phyloP scores from a whole-genome alignment of 2,797 vertebrate genomes.

The Apogon hyalosoma region DNA sequence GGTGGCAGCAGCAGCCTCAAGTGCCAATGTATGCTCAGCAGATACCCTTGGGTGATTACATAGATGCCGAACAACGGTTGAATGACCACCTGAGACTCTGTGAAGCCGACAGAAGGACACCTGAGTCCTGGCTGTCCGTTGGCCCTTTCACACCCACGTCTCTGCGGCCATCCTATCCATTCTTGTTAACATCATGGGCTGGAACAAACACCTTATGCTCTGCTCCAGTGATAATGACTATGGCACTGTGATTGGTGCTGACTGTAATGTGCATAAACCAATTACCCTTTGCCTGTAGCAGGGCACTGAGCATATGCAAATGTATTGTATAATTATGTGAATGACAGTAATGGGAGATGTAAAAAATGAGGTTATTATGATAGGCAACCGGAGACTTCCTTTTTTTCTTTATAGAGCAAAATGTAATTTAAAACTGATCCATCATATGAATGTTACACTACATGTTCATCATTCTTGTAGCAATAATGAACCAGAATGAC shows the following conservation, averaged over 20 bases:
- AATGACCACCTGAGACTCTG: slow-evolving; percentile 60
- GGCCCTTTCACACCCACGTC: slow-evolving; percentile 40
- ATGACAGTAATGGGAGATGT: slow-evolving; percentile 14
- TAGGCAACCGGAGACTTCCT: too few relatives aligned
- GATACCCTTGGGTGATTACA: slow-evolving; percentile 57
- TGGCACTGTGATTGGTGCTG: slow-evolving; percentile 31
- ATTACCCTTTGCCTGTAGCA: slow-evolving; percentile 27
- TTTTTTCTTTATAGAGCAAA: too few relatives aligned
- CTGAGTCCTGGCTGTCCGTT: slow-evolving; percentile 61
- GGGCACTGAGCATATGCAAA: slow-evolving; percentile 7
- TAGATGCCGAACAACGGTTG: slow-evolving; percentile 23
- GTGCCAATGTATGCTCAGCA: slow-evolving; percentile 24
- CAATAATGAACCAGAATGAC: too few relatives aligned
- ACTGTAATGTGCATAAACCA: slow-evolving; percentile 11
- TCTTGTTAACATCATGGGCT: slow-evolving; percentile 19
- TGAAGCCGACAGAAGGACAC: slow-evolving; percentile 43
- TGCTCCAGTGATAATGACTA: slow-evolving; percentile 1
- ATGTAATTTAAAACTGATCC: too few relatives aligned
- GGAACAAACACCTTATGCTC: slow-evolving; percentile 9
- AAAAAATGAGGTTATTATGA: slow-evolving; percentile 28
- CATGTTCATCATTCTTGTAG: too few relatives aligned
- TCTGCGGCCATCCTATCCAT: slow-evolving; percentile 17
- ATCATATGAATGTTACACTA: too few relatives aligned
- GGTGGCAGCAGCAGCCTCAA: slow-evolving; percentile 13
- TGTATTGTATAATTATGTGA: neutral